Evolutionary conservation across 2,113 vertebrate species (phyloP).

Genomic region (Strix aluco): DNA sequence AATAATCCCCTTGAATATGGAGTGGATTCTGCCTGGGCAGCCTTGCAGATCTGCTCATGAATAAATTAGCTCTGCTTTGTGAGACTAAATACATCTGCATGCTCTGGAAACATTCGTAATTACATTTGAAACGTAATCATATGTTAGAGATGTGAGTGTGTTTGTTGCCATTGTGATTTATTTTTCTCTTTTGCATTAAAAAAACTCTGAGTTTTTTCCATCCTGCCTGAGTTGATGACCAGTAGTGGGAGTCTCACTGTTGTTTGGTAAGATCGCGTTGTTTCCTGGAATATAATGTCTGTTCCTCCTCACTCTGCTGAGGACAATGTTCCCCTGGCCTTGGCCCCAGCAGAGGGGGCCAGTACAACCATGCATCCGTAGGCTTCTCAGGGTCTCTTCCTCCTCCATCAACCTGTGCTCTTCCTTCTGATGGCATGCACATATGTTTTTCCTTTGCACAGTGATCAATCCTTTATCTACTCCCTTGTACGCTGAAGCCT

Average conservation of each 20-base stretch:
- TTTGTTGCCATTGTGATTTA: not conserved
- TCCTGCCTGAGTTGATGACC: not conserved
- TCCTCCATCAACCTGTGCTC: not conserved
- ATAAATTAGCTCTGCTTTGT: slow-evolving; percentile 60
- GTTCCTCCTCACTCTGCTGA: not conserved
- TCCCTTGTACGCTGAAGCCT: not conserved
- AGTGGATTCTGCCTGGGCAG: slow-evolving; percentile 14
- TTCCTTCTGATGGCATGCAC: not conserved
- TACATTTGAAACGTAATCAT: slow-evolving; percentile 2
- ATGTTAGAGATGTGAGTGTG: not conserved
- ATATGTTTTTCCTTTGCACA: rapidly evolving
- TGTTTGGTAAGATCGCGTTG: not conserved
- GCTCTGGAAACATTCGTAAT: slow-evolving; percentile 21
- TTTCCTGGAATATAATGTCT: not conserved
- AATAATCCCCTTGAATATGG: slow-evolving; percentile 39
- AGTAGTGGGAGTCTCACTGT: rapidly evolving
- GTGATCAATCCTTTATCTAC: rapidly evolving
- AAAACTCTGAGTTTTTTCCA: not conserved
- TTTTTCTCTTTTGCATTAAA: not conserved
- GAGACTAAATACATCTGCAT: slow-evolving; percentile 11
- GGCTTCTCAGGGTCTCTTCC: not conserved
- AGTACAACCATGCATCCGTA: too few relatives aligned
- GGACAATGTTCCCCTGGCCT: not conserved
- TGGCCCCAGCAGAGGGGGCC: not conserved
- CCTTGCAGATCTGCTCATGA: slow-evolving; percentile 51